These are phyloP conservation scores for Semaprochilodus insignis DNA, from an alignment of 2,797 vertebrate species.

Conservation along the genomic window DNA sequence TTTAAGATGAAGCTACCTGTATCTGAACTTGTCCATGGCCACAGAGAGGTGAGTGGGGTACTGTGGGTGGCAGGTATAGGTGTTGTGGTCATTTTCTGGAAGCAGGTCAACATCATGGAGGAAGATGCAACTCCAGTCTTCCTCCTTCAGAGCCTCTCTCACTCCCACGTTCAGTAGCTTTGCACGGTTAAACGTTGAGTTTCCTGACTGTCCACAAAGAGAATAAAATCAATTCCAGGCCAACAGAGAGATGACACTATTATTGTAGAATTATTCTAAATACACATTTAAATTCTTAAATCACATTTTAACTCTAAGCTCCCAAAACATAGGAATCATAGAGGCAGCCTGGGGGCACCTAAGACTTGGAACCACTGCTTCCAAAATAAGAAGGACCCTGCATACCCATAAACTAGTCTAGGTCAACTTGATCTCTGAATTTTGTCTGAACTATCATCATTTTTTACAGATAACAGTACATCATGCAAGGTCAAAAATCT, in stretches of 20 bases:
- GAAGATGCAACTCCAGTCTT: conserved; percentile 95
- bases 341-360: no score
- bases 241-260: not conserved
- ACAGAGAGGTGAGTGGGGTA: conserved; percentile 92
- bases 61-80: conserved; percentile 92
- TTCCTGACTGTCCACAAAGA: conserved; percentile 82
- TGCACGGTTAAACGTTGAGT: conserved; percentile 92
- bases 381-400: no score
- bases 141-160: conserved; percentile 90
- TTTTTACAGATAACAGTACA: no score
- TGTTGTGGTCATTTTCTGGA: conserved; percentile 96
- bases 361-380: no score
- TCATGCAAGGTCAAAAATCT: no score
- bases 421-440: no score
- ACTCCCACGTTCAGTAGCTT: conserved; percentile 96
- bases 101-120: conserved; percentile 94
- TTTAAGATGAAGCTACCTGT: conserved; percentile 80
- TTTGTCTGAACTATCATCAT: no score
- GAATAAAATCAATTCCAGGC: conserved; percentile 4
- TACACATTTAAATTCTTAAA: no score
- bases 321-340: no score
- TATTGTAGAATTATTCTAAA: not conserved
- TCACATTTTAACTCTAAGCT: no score
- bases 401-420: no score
- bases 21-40: conserved; percentile 97